Evolutionary conservation across 2,113 vertebrate species (phyloP).

Genomic region (Electrona antarctica): DNA sequence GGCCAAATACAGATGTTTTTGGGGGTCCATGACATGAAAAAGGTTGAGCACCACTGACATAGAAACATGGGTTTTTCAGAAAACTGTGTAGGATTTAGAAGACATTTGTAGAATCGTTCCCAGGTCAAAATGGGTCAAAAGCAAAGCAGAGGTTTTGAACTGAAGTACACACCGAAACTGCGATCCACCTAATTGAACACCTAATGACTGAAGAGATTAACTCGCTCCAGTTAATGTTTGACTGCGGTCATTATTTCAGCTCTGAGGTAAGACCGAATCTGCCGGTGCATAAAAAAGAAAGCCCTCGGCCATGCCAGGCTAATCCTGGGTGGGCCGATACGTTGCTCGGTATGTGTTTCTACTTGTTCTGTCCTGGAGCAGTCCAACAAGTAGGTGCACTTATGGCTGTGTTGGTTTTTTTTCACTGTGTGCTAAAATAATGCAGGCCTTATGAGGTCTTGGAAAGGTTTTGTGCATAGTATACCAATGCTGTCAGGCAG

Average conservation of each 20-base stretch:
- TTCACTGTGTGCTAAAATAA: neutral
- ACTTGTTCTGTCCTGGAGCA: conserved; percentile 30
- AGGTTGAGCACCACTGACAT: too few relatives aligned
- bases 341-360: conserved; percentile 54
- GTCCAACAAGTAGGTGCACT: conserved; percentile 29
- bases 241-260: conserved; percentile 43
- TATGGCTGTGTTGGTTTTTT: conserved; percentile 21
- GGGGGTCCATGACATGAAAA: too few relatives aligned
- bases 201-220: conserved; percentile 48
- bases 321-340: conserved; percentile 21
- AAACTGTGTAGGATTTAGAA: too few relatives aligned
- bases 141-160: neutral
- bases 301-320: neutral
- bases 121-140: neutral
- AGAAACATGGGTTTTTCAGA: too few relatives aligned
- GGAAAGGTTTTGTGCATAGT: neutral
- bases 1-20: too few relatives aligned
- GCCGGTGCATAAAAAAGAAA: too few relatives aligned
- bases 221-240: conserved; percentile 52
- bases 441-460: conserved; percentile 4
- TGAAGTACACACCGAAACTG: conserved; percentile 30
- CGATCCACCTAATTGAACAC: conserved; percentile 33
- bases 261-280: conserved; percentile 33
- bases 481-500: neutral
- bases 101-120: too few relatives aligned